Percentiles rank a stretch among this genome's conserved stretches.
phyloP scores from a whole-genome alignment of 1,140 invertebrate species.

The Paracyclopina nana region DNA sequence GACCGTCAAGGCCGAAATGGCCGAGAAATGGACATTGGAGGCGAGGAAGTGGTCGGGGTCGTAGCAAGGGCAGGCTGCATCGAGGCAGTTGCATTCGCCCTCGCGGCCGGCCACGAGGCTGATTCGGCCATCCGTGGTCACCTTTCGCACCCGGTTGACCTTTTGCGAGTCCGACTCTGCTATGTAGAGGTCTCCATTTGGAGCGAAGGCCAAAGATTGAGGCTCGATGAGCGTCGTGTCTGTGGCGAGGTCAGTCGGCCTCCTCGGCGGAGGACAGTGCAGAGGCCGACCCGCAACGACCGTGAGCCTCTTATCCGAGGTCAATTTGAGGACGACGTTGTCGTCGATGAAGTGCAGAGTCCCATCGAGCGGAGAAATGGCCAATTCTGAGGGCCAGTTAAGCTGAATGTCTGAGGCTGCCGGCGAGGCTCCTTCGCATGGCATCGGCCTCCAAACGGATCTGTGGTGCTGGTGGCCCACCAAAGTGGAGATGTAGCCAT shows the following conservation, averaged over 20 bases:
- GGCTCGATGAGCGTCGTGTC: slow-evolving; percentile 20
- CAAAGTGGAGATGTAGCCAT: slow-evolving; percentile 80
- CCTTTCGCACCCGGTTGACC: slow-evolving; percentile 63
- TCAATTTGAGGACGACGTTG: slow-evolving; percentile 63
- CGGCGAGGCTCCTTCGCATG: slow-evolving; percentile 53
- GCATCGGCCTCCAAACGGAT: slow-evolving; percentile 70
- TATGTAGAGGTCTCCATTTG: slow-evolving; percentile 83
- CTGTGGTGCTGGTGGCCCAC: slow-evolving; percentile 79
- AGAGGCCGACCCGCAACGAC: slow-evolving; percentile 76
- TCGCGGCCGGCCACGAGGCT: slow-evolving; percentile 56
- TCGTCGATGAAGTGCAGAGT: slow-evolving; percentile 88
- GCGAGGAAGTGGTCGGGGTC: slow-evolving; percentile 73
- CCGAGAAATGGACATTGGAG: slow-evolving; percentile 71
- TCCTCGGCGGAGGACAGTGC: slow-evolving; percentile 43
- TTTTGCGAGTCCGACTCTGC: slow-evolving; percentile 76
- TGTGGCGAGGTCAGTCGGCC: slow-evolving; percentile 11
- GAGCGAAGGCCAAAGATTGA: slow-evolving; percentile 40
- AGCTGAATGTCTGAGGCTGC: slow-evolving; percentile 42
- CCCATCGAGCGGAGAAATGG: slow-evolving; percentile 77
- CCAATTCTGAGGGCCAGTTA: slow-evolving; percentile 84
- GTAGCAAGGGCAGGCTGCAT: slow-evolving; percentile 68
- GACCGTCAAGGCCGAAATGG: slow-evolving; percentile 75
- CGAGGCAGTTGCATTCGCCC: slow-evolving; percentile 79
- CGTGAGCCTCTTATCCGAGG: slow-evolving; percentile 66
- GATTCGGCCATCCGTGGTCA: slow-evolving; percentile 60